Evolutionary conservation across 2,113 vertebrate species (phyloP).

Genomic region (Campylomormyrus tamandua): DNA sequence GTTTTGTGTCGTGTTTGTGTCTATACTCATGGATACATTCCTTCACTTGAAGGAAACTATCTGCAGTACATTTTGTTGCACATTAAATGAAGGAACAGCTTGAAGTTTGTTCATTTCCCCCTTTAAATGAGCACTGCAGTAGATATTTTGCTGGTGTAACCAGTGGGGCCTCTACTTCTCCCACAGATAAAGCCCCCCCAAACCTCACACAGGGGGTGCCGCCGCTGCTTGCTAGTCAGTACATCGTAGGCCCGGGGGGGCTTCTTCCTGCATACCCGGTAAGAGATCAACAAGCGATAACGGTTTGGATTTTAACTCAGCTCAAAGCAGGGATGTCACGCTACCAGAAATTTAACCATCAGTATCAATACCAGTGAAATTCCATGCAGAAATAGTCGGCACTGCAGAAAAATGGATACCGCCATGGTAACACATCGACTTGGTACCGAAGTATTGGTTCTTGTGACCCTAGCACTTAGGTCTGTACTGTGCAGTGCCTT

Average conservation of each 20-base stretch:
- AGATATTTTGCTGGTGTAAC: neutral
- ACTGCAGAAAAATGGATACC: neutral
- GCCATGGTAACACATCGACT: neutral
- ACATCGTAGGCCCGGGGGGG: conserved; percentile 93
- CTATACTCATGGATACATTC: neutral
- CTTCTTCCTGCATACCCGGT: conserved; percentile 94
- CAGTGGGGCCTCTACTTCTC: neutral
- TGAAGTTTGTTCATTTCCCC: neutral
- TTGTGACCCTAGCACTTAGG: neutral
- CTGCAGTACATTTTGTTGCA: neutral
- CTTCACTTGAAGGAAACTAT: neutral
- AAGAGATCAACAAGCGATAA: conserved; percentile 39
- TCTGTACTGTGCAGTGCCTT: neutral
- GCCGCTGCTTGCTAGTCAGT: conserved; percentile 88
- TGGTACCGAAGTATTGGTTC: neutral
- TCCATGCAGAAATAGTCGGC: neutral
- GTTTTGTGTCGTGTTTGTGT: neutral
- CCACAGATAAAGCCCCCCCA: conserved; percentile 84
- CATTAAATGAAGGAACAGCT: neutral
- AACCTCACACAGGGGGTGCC: conserved; percentile 87
- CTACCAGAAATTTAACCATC: neutral
- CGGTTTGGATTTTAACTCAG: neutral
- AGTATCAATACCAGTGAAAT: neutral
- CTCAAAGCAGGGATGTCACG: neutral
- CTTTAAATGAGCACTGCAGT: neutral